Evolutionary conservation across 2,113 vertebrate species (phyloP).

Genomic region (Pardalotus punctatus): DNA sequence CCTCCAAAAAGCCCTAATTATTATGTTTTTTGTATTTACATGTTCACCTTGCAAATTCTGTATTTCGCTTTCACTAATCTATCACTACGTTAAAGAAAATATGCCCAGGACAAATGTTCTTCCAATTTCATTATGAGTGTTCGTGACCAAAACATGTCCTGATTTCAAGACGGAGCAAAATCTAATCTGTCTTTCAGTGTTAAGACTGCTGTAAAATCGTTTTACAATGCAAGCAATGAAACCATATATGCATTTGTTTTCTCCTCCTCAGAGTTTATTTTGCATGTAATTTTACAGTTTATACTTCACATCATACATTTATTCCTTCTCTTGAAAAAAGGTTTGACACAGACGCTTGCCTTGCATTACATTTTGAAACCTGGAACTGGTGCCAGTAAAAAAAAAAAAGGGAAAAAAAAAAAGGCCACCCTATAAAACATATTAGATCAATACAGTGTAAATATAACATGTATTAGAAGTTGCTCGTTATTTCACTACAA

Average conservation of each 20-base stretch:
- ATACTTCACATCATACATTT: conserved; percentile 46
- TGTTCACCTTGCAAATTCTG: neutral
- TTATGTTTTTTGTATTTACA: neutral
- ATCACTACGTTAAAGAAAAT: neutral
- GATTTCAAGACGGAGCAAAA: neutral
- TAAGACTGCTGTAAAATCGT: neutral
- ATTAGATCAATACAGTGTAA: conserved; percentile 46
- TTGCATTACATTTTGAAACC: conserved; percentile 40
- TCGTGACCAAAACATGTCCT: neutral
- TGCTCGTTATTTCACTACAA: neutral
- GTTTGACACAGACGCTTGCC: conserved; percentile 4
- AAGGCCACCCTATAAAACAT: conserved; percentile 13
- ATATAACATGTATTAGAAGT: conserved; percentile 28
- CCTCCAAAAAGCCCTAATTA: neutral
- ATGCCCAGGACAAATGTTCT: neutral
- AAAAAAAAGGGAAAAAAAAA: neutral
- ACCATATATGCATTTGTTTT: conserved; percentile 19
- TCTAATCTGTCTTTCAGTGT: neutral
- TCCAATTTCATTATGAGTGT: neutral
- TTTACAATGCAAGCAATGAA: conserved; percentile 12
- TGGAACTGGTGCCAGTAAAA: neutral
- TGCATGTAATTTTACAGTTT: conserved; percentile 49
- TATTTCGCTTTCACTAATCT: neutral
- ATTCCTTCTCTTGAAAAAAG: conserved; percentile 32
- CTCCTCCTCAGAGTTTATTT: conserved; percentile 55